Evolutionary conservation across 2,888 invertebrate genomes (phyloP).

Genomic region (Andricus quercusramuli): DNA sequence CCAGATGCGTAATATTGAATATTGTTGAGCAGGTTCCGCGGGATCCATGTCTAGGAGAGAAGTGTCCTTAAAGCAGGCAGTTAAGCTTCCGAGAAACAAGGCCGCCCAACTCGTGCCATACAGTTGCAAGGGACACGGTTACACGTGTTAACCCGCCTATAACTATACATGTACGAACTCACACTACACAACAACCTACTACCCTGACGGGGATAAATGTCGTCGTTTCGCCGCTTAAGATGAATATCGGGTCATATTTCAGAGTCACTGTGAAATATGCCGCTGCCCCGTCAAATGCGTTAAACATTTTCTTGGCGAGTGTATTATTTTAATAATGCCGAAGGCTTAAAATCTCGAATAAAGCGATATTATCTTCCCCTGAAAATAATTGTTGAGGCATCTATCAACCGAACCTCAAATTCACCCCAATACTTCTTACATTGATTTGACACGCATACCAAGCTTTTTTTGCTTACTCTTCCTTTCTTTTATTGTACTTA

Average conservation of each 20-base stretch:
- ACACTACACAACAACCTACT: not conserved
- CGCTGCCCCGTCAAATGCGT: constrained; percentile 56
- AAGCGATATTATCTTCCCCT: not conserved
- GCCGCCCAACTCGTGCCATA: constrained; percentile 51
- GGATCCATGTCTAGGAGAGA: constrained; percentile 49
- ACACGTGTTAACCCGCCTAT: constrained; percentile 45
- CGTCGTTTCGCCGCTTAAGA: constrained; percentile 58
- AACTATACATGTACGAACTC: constrained; percentile 20
- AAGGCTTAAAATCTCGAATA: not conserved
- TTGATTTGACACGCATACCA: not conserved
- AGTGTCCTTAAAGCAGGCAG: constrained; percentile 51
- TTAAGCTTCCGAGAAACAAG: constrained; percentile 59
- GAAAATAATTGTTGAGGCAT: constrained; percentile 9
- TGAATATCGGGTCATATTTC: constrained; percentile 65
- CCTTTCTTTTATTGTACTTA: too few relatives aligned
- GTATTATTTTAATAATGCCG: constrained; percentile 69
- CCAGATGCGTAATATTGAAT: constrained; percentile 64
- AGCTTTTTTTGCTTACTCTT: not conserved
- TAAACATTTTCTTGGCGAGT: constrained; percentile 61
- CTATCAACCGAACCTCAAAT: not conserved
- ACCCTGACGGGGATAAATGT: constrained; percentile 60
- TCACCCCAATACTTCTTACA: not conserved
- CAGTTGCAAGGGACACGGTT: constrained; percentile 50
- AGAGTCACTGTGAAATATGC: constrained; percentile 57
- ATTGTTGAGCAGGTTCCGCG: constrained; percentile 66